Evolutionary conservation across 2,888 invertebrate species (phyloP), one percentile per base, ranked within the genome.

Genomic region (Drosophila cyrtoloma): DNA sequence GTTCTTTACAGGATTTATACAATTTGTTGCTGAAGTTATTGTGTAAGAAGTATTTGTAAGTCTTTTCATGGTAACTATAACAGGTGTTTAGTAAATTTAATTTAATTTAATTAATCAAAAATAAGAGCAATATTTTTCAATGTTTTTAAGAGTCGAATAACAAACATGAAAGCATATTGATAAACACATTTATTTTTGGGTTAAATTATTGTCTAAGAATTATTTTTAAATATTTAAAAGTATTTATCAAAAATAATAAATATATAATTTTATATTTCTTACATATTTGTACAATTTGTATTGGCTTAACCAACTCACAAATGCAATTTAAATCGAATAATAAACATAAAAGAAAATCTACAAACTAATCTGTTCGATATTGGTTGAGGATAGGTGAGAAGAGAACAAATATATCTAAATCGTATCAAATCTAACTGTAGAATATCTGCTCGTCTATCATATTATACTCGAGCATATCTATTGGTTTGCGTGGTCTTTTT

Each of bases 371-470:
- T 16, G 2, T 9, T 26, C 26, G 7, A 5, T 26, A 47, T 26
- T 5, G 47, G 9, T 26, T 26, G 9, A 16, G 9, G 0, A 44
- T 1, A 5, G 5, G 12, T 12, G 5, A 5, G 2, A 5, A 22
- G 12, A 22, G 3, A 22, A 22, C 1, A 22, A 44, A 6, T 22
- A 44, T 12, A 22, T 44, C 0, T 14, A 22, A 1, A 26, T 26
- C 4, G 0, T 6, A n/a, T n/a, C 0, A 53, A 1, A 53, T 7
- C 12, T 7, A 22, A 1, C 3, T 57, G 22, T 7, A 53, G 59
- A 57, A 66, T 64, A 79, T 60, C 44, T 32, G 10, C 7, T 56
- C 16, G 30, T 50, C 26, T 2, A 50, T 9, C 57, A 62, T 7
- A 22, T 9, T 65, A 33, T 7, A 6, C 0, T 32, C n/a, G 14